Conservation (phyloP, 2,113 vertebrate species). For the Xiphophorus hellerii region DNA sequence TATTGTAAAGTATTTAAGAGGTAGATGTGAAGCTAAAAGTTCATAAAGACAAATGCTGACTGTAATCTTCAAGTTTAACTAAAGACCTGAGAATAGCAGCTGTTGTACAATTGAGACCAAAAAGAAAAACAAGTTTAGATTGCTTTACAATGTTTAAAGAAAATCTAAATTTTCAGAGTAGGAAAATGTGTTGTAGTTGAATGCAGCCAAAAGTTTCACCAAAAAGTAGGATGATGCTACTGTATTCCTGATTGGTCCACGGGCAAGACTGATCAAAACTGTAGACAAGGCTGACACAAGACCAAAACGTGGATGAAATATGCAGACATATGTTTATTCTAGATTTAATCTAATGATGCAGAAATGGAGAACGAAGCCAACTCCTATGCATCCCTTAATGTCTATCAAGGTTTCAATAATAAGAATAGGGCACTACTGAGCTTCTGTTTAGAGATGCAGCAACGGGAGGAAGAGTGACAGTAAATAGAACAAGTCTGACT, state of each 20-base stretch:
- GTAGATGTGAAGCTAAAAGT: too few relatives aligned
- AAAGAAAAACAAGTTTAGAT: neutral
- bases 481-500: neutral
- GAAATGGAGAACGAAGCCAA: conserved; percentile 31
- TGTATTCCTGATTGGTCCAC: too few relatives aligned
- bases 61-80: neutral
- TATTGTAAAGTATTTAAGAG: neutral
- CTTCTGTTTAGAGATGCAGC: conserved; percentile 68
- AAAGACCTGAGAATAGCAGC: neutral
- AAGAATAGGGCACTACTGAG: conserved; percentile 78
- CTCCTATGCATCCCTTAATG: neutral
- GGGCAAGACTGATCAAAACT: too few relatives aligned
- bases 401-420: conserved; percentile 67
- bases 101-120: neutral
- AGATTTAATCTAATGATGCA: conserved; percentile 46
- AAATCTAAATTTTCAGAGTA: neutral
- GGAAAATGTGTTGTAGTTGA: neutral
- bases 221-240: too few relatives aligned
- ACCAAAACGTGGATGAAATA: conserved; percentile 22
- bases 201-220: neutral
- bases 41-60: neutral
- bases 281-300: neutral
- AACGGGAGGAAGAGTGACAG: conserved; percentile 20
- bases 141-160: neutral
- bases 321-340: conserved; percentile 34